A percentile compares a stretch with the other conserved stretches of the same genome.
phyloP scores from a whole-genome alignment of 2,113 vertebrate genomes.

The Scatophagus argus region DNA sequence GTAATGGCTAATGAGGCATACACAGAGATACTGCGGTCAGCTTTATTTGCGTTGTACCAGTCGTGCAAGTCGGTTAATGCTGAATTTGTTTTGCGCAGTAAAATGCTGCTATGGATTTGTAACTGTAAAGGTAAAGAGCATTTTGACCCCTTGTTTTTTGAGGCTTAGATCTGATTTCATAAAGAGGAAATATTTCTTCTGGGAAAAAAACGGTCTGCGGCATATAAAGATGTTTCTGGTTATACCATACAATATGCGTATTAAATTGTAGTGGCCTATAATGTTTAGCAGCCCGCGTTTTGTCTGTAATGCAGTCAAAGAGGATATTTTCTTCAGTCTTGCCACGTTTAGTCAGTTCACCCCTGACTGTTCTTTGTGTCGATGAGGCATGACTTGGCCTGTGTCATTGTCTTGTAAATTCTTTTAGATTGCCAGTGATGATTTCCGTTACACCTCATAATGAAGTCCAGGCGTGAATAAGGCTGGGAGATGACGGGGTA shows the following conservation, averaged over 20 bases:
- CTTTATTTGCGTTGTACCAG: neutral
- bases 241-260: neutral
- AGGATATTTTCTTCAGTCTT: neutral
- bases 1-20: conserved; percentile 6
- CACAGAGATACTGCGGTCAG: conserved; percentile 6
- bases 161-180: neutral
- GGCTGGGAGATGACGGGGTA: conserved; percentile 5
- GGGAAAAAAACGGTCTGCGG: neutral
- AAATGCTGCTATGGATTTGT: conserved; percentile 10
- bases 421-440: conserved; percentile 62
- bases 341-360: neutral
- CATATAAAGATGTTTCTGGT: neutral
- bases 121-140: neutral
- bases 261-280: neutral
- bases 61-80: conserved; percentile 12
- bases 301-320: neutral
- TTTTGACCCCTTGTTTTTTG: neutral
- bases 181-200: neutral
- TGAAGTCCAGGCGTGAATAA: conserved; percentile 72
- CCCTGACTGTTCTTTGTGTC: conserved; percentile 32
- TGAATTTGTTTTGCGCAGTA: conserved; percentile 7
- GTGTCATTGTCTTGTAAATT: conserved; percentile 65
- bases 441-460: conserved; percentile 69
- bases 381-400: conserved; percentile 37
- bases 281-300: neutral